These are phyloP conservation scores for Bergia puertoricense DNA, from an alignment of 92 coral and sea anemone species.

Conservation along the genomic window DNA sequence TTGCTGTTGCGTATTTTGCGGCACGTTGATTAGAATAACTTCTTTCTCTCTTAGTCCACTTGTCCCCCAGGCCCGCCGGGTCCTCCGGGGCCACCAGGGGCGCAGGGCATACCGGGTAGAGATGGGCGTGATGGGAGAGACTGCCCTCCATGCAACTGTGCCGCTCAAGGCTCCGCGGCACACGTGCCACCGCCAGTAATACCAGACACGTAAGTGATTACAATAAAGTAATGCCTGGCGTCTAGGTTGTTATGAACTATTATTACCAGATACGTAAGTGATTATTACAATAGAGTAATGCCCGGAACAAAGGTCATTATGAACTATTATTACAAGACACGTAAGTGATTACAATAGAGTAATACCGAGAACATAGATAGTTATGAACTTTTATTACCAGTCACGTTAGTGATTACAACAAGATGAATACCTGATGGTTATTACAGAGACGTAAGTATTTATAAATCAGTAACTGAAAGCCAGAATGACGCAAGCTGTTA, in stretches of 20 bases:
- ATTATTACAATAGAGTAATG: not conserved
- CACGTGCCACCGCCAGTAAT: conserved; percentile 2
- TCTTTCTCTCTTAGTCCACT: not conserved
- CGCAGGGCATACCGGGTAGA: conserved; percentile 45
- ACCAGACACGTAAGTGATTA: conserved; percentile 22
- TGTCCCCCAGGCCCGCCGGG: conserved; percentile 44
- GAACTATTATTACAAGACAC: too few relatives aligned
- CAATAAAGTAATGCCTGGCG: not conserved
- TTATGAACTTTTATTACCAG: too few relatives aligned
- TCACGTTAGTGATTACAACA: too few relatives aligned
- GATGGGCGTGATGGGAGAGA: conserved; percentile 43
- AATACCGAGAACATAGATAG: not conserved
- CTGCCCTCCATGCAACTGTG: conserved; percentile 42
- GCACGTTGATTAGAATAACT: too few relatives aligned
- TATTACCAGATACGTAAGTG: not conserved
- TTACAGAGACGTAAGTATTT: too few relatives aligned
- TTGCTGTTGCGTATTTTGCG: too few relatives aligned
- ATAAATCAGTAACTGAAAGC: too few relatives aligned
- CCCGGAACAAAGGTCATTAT: not conserved
- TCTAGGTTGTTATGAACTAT: too few relatives aligned
- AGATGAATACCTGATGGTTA: too few relatives aligned
- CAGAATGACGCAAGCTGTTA: too few relatives aligned
- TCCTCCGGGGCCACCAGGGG: conserved; percentile 36
- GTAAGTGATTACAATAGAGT: too few relatives aligned
- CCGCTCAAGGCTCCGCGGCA: not conserved